phyloP scores from a whole-genome alignment of 2,888 invertebrate species.

The Protonemura montana region DNA sequence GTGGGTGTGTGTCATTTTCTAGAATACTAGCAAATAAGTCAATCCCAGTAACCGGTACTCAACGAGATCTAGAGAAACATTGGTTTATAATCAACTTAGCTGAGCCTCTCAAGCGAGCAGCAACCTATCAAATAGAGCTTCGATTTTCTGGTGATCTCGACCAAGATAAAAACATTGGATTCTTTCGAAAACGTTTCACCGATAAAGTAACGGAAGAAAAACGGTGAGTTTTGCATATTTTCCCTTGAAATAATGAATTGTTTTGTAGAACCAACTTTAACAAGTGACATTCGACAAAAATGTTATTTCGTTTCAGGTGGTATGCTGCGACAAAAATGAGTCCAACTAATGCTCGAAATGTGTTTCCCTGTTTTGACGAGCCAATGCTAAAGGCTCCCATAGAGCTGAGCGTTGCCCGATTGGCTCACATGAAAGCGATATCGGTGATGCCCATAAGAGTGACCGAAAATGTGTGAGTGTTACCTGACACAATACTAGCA shows the following conservation, averaged over 20 bases:
- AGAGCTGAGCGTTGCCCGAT: constrained; percentile 69
- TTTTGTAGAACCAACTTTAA: too few relatives aligned
- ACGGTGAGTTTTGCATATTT: too few relatives aligned
- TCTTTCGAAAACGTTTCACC: constrained; percentile 72
- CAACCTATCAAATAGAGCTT: constrained; percentile 69
- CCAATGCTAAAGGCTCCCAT: constrained; percentile 78
- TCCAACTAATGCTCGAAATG: constrained; percentile 75
- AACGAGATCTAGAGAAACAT: constrained; percentile 68
- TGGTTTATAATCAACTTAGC: constrained; percentile 69
- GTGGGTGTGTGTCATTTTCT: background rate
- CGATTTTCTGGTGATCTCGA: constrained; percentile 72
- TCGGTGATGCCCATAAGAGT: constrained; percentile 71
- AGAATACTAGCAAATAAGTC: background rate
- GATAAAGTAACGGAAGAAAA: constrained; percentile 48
- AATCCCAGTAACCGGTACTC: constrained; percentile 56
- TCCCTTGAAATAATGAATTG: too few relatives aligned
- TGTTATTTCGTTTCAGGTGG: too few relatives aligned
- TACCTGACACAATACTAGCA: too few relatives aligned
- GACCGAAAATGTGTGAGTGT: constrained; percentile 69
- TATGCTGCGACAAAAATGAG: constrained; percentile 75
- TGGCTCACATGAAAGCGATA: constrained; percentile 62
- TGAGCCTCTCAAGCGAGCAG: constrained; percentile 64
- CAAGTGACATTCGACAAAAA: too few relatives aligned
- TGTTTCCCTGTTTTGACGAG: constrained; percentile 85
- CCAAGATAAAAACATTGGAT: constrained; percentile 70